phyloP scores from a whole-genome alignment of 2,888 invertebrate species.

The Synanthedon formicaeformis region DNA sequence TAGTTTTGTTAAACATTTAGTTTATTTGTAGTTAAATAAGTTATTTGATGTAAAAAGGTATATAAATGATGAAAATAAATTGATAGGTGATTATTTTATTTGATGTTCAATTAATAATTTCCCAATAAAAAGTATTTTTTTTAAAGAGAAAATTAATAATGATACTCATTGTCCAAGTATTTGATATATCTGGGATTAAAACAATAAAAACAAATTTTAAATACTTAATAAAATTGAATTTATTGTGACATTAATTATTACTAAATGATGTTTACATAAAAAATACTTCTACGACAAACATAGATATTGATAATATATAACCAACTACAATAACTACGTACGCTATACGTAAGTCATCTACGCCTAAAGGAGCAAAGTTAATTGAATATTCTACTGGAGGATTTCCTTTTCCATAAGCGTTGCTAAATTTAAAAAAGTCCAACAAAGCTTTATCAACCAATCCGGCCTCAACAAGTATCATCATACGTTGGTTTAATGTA shows the following conservation, averaged over 20 bases:
- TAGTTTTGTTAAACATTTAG: too few species aligned
- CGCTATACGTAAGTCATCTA: neutral
- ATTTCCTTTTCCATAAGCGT: neutral
- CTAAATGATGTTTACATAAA: neutral
- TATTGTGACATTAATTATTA: neutral
- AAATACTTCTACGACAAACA: neutral
- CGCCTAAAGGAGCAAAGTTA: neutral
- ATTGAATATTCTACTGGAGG: neutral
- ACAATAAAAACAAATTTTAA: too few species aligned
- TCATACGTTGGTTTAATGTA: constrained; percentile 1
- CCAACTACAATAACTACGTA: neutral
- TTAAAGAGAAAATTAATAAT: too few species aligned
- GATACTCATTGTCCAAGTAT: too few species aligned
- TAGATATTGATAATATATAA: neutral
- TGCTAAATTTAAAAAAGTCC: neutral
- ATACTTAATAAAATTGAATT: too few species aligned
- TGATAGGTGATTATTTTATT: too few species aligned
- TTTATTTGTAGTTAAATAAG: too few species aligned
- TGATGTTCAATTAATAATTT: too few species aligned
- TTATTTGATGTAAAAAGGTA: too few species aligned
- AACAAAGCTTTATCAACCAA: neutral
- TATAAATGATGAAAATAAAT: too few species aligned
- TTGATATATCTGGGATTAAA: too few species aligned
- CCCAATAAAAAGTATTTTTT: too few species aligned
- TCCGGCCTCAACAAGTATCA: constrained; percentile 6